Percentiles rank a stretch among this genome's conserved stretches.
These are phyloP conservation scores for Epinotia brunnichana DNA, from an alignment of 2,888 invertebrate species.

Conservation along the genomic window DNA sequence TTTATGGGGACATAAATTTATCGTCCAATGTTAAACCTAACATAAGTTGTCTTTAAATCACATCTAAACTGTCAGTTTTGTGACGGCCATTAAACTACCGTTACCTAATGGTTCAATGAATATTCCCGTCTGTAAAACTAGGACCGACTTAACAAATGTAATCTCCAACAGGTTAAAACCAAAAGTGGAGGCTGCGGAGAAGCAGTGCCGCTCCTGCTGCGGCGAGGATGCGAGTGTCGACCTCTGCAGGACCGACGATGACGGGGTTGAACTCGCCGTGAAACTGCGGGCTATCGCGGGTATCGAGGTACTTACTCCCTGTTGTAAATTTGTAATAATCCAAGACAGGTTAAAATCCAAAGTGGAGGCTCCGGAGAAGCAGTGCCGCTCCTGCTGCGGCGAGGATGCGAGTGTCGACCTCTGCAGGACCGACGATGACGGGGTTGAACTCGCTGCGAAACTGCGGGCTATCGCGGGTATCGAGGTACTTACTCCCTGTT, in stretches of 20 bases:
- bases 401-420: slow-evolving; percentile 67
- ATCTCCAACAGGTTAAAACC: slow-evolving; percentile 48
- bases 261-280: slow-evolving; percentile 65
- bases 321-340: neutral
- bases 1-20: too few species aligned
- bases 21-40: too few species aligned
- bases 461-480: slow-evolving; percentile 67
- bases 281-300: slow-evolving; percentile 69
- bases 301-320: slow-evolving; percentile 60
- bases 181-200: slow-evolving; percentile 23
- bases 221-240: slow-evolving; percentile 64
- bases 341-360: slow-evolving; percentile 49
- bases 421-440: slow-evolving; percentile 64
- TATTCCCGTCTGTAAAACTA: too few species aligned
- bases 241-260: slow-evolving; percentile 64
- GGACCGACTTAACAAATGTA: neutral
- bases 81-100: too few species aligned
- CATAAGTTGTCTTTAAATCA: too few species aligned
- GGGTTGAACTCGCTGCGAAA: slow-evolving; percentile 64
- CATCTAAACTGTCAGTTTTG: too few species aligned
- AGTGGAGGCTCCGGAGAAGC: slow-evolving; percentile 28
- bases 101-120: too few species aligned
- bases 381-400: slow-evolving; percentile 68
- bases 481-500: slow-evolving; percentile 58
- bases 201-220: slow-evolving; percentile 67